Evolutionary conservation across 2,113 vertebrate genomes (phyloP).

Genomic region (Centropristis striata): DNA sequence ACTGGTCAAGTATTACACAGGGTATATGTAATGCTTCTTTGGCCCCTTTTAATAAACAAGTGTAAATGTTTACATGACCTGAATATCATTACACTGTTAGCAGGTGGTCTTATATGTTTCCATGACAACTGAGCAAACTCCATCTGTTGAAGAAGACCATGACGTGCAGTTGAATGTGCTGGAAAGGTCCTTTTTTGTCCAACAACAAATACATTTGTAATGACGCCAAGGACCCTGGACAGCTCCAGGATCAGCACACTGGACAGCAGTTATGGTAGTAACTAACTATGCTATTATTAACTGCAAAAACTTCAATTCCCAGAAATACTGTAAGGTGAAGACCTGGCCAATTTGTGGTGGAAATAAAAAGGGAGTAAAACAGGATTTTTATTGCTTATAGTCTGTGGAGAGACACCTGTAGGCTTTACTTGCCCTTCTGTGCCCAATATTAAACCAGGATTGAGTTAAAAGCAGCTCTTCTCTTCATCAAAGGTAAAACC

Average conservation of each 20-base stretch:
- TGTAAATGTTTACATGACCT: background rate
- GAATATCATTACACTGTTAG: background rate
- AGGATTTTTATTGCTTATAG: background rate
- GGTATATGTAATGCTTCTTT: background rate
- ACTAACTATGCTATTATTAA: no score
- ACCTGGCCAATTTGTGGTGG: background rate
- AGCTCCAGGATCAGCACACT: slow-evolving; percentile 8
- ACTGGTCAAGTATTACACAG: background rate
- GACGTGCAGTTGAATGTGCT: no score
- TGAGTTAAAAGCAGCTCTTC: background rate
- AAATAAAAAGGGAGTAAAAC: background rate
- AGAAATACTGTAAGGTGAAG: background rate
- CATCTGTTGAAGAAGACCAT: background rate
- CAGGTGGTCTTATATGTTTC: background rate
- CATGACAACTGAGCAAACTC: background rate
- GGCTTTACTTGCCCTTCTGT: background rate
- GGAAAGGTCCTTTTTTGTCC: no score
- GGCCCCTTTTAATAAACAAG: background rate
- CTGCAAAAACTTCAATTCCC: background rate
- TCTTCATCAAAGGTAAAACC: slow-evolving; percentile 7
- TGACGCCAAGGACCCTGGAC: slow-evolving; percentile 2
- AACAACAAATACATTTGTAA: background rate
- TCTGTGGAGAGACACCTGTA: background rate
- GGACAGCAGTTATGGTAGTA: background rate
- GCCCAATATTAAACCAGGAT: no score